Percentiles rank a stretch among this genome's conserved stretches.
These are phyloP conservation scores for Spisula subtruncata DNA, from an alignment of 2,888 invertebrate genomes.

Conservation along the genomic window DNA sequence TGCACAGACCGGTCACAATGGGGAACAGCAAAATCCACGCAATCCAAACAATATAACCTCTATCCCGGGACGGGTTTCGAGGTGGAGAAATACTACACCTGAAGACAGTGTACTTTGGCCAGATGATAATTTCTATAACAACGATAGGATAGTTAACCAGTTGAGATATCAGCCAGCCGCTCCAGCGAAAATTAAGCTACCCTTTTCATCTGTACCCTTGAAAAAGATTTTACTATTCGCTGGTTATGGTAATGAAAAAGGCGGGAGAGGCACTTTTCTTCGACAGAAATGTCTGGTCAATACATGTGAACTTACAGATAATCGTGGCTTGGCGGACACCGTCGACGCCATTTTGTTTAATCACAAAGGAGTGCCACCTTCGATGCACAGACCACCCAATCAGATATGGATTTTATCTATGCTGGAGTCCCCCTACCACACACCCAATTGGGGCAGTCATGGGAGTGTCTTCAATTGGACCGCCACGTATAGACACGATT, in stretches of 20 bases:
- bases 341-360: conserved; percentile 62
- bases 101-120: conserved; percentile 41
- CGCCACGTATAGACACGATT: conserved; percentile 97
- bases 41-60: too few relatives aligned
- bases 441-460: conserved; percentile 92
- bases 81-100: too few relatives aligned
- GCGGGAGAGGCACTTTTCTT: conserved; percentile 49
- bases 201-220: not conserved
- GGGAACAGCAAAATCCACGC: too few relatives aligned
- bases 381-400: conserved; percentile 43
- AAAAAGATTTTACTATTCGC: conserved; percentile 61
- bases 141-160: conserved; percentile 61
- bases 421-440: conserved; percentile 59
- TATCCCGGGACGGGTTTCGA: too few relatives aligned
- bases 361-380: conserved; percentile 37
- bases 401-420: conserved; percentile 66
- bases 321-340: not conserved
- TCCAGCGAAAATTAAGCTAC: not conserved
- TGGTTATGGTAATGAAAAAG: conserved; percentile 49
- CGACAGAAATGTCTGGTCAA: conserved; percentile 93
- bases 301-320: conserved; percentile 93
- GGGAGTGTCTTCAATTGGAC: conserved; percentile 97
- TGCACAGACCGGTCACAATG: too few relatives aligned
- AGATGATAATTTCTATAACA: conserved; percentile 19
- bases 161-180: conserved; percentile 50